These are phyloP conservation scores for Dendroctonus valens DNA, from an alignment of 1,140 invertebrate species.

Conservation along the genomic window DNA sequence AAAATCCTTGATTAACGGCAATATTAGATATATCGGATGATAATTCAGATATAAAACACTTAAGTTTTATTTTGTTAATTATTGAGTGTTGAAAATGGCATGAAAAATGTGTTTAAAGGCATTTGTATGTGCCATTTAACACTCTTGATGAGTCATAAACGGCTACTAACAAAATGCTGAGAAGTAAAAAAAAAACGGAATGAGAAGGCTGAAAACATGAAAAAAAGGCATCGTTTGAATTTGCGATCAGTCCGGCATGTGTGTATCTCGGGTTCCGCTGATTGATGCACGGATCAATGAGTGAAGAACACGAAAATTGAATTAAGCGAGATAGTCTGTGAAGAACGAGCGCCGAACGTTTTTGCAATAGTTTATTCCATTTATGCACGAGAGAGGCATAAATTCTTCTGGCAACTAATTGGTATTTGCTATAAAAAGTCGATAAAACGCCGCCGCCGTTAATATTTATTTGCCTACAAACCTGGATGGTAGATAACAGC, in stretches of 20 bases:
- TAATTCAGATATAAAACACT: too few relatives aligned
- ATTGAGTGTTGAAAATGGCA: too few relatives aligned
- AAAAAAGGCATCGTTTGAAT: slow-evolving; percentile 2
- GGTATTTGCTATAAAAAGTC: slow-evolving; percentile 27
- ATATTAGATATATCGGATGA: too few relatives aligned
- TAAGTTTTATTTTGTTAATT: too few relatives aligned
- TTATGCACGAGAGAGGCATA: slow-evolving; percentile 28
- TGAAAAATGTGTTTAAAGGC: too few relatives aligned
- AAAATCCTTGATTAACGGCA: too few relatives aligned
- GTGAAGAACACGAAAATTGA: slow-evolving; percentile 33
- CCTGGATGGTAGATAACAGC: not conserved
- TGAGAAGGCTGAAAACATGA: not conserved
- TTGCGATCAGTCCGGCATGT: not conserved
- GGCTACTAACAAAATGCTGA: too few relatives aligned
- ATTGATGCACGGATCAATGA: slow-evolving; percentile 25
- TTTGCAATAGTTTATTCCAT: slow-evolving; percentile 29
- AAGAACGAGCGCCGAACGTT: slow-evolving; percentile 23
- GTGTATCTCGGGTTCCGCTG: slow-evolving; percentile 22
- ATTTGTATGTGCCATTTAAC: too few relatives aligned
- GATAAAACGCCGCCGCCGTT: slow-evolving; percentile 14
- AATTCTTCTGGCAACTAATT: slow-evolving; percentile 27
- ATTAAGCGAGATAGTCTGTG: slow-evolving; percentile 21
- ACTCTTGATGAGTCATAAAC: too few relatives aligned
- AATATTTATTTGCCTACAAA: slow-evolving; percentile 15
- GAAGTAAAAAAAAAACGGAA: not conserved